Evolutionary conservation across 1,140 invertebrate species (phyloP).

Genomic region (Calliopsis andreniformis): DNA sequence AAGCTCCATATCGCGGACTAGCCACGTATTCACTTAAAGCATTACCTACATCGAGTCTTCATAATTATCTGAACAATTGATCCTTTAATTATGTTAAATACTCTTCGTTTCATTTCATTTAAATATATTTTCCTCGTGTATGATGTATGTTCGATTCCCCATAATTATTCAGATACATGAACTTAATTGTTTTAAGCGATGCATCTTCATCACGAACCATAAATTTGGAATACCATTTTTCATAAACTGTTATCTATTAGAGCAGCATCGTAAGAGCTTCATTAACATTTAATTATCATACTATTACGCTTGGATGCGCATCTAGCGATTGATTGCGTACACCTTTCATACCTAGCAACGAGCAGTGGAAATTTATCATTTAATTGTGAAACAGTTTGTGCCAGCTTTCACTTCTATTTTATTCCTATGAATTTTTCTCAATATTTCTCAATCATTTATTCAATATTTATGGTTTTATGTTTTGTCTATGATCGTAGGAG

Average conservation of each 20-base stretch:
- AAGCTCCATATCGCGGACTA: no score
- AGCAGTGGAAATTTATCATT: neutral
- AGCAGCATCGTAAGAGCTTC: neutral
- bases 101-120: no score
- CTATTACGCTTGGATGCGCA: conserved; percentile 6
- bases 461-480: neutral
- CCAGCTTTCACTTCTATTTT: neutral
- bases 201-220: no score
- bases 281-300: neutral
- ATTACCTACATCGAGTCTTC: no score
- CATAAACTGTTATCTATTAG: neutral
- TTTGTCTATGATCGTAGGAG: conserved; percentile 77
- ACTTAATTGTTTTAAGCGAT: no score
- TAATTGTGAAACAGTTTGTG: neutral
- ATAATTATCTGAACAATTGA: no score
- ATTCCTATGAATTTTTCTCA: conserved; percentile 18
- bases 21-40: no score
- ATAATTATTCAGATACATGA: no score
- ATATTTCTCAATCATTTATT: neutral
- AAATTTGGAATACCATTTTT: neutral
- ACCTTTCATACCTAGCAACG: neutral
- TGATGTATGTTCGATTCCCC: no score
- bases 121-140: no score
- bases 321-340: neutral
- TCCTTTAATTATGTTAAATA: no score